These are phyloP conservation scores for Folsomia candida DNA, from an alignment of 2,888 invertebrate species.

Conservation along the genomic window DNA sequence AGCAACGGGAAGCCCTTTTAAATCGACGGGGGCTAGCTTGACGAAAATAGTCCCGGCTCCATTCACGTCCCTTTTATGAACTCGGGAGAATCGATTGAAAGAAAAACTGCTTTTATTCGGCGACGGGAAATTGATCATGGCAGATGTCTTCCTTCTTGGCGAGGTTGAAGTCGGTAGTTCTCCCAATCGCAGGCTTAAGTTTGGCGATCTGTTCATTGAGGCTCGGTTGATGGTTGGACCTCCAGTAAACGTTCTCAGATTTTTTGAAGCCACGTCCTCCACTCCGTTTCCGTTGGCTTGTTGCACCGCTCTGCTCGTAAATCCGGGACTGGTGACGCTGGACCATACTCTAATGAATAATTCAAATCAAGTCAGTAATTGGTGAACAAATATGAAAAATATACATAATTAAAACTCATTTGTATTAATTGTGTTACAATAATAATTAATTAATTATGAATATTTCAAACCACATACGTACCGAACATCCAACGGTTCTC, in stretches of 20 bases:
- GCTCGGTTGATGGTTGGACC: conserved; percentile 29
- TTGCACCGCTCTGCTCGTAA: conserved; percentile 37
- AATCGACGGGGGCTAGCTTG: conserved; percentile 40
- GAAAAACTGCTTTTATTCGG: conserved; percentile 8
- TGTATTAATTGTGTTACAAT: not conserved
- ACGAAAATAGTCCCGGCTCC: conserved; percentile 37
- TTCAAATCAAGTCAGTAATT: conserved; percentile 9
- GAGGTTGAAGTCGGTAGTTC: conserved; percentile 24
- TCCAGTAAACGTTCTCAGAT: not conserved
- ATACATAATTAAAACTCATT: not conserved
- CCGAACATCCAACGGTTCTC: conserved; percentile 38
- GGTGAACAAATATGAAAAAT: not conserved
- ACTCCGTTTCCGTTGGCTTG: conserved; percentile 20
- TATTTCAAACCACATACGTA: too few species aligned
- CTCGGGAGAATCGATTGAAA: conserved; percentile 17
- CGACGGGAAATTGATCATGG: conserved; percentile 19
- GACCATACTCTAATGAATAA: conserved; percentile 42
- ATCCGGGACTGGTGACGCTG: conserved; percentile 46
- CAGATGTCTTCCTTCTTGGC: not conserved
- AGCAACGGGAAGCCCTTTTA: conserved; percentile 15
- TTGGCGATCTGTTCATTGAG: conserved; percentile 29
- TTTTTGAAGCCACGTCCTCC: not conserved
- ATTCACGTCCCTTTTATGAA: conserved; percentile 21
- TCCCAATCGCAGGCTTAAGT: conserved; percentile 30
- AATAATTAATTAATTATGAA: conserved; percentile 7